Evolutionary conservation across 2,797 vertebrate genomes (phyloP).

Genomic region (Vultur gryphus): DNA sequence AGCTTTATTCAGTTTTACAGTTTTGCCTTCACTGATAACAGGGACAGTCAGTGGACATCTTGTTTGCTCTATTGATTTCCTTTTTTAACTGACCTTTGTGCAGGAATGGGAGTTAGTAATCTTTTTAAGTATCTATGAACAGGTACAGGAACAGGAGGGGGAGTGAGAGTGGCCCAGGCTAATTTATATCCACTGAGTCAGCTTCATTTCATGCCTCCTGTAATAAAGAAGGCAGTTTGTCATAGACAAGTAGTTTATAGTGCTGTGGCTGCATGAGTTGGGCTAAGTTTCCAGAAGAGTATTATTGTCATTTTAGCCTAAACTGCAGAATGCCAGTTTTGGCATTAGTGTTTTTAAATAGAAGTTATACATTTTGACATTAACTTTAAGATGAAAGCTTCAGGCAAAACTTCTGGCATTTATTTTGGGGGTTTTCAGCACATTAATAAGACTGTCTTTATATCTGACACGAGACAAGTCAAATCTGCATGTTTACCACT

Average conservation of each 20-base stretch:
- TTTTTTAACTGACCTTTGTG: conserved; percentile 49
- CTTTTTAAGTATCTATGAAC: conserved; percentile 21
- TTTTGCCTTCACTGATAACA: conserved; percentile 1
- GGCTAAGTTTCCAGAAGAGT: background rate
- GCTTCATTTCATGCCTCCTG: conserved; percentile 23
- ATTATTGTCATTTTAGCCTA: background rate
- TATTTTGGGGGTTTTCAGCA: conserved; percentile 37
- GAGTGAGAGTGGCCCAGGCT: background rate
- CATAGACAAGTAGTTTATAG: background rate
- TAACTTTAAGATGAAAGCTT: conserved; percentile 26
- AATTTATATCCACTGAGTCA: conserved; percentile 42
- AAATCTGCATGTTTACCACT: conserved; percentile 27
- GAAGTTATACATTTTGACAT: conserved; percentile 5
- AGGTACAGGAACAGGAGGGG: conserved; percentile 25
- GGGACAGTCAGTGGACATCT: conserved; percentile 52
- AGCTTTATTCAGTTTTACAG: conserved; percentile 11
- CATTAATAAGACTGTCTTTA: conserved; percentile 19
- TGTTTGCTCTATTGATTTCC: conserved; percentile 60
- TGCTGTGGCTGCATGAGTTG: background rate
- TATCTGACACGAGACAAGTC: background rate
- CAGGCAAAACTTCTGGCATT: background rate
- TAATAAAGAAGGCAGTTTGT: conserved; percentile 36
- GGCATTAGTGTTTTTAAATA: background rate
- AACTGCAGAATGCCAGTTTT: background rate
- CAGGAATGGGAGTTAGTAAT: conserved; percentile 46